These are phyloP conservation scores for Tor tambroides DNA, from an alignment of 2,113 vertebrate species.

Conservation along the genomic window DNA sequence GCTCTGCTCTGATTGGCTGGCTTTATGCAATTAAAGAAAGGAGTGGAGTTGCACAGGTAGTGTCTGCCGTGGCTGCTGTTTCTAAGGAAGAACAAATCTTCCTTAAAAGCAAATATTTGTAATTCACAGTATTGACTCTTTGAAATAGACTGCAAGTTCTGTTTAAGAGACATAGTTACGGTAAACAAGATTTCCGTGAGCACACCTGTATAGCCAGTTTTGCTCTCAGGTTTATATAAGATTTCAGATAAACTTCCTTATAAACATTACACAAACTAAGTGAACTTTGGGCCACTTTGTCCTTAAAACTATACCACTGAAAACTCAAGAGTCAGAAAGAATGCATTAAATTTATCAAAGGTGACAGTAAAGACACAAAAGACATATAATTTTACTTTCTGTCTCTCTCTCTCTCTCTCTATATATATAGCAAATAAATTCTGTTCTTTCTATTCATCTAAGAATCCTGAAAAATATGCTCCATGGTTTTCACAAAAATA, in stretches of 20 bases:
- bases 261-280: not conserved
- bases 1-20: not conserved
- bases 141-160: not conserved
- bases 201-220: not conserved
- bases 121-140: not conserved
- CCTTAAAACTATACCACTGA: not conserved
- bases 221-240: not conserved
- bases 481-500: not conserved
- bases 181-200: not conserved
- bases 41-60: not conserved
- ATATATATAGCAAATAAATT: too few relatives aligned
- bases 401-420: too few relatives aligned
- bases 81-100: not conserved
- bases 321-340: not conserved
- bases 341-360: not conserved
- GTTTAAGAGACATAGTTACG: not conserved
- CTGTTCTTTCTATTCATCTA: not conserved
- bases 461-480: not conserved
- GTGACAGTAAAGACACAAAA: not conserved
- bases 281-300: not conserved
- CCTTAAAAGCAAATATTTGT: not conserved
- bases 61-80: not conserved
- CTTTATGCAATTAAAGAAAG: not conserved
- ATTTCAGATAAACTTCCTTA: not conserved
- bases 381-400: too few relatives aligned